A percentile compares a stretch with the other conserved stretches of the same genome.
These are phyloP conservation scores for Galerucella nymphaeae DNA, from an alignment of 2,888 invertebrate genomes.

Conservation along the genomic window DNA sequence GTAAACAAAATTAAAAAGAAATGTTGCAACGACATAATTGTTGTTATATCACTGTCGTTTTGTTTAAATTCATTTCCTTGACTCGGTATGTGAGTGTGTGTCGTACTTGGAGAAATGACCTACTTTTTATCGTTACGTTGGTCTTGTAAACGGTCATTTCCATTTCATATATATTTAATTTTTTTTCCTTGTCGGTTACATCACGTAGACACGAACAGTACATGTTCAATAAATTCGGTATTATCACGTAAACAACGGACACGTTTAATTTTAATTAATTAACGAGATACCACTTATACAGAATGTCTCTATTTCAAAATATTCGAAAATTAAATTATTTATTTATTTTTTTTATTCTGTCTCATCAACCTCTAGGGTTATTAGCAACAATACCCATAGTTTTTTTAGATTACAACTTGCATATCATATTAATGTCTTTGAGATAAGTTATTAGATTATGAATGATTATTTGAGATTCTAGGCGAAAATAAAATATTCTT, in stretches of 20 bases:
- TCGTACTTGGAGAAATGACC: slow-evolving; percentile 37
- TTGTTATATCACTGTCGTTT: slow-evolving; percentile 43
- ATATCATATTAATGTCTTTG: too few relatives aligned
- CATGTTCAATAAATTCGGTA: slow-evolving; percentile 52
- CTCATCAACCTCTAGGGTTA: too few relatives aligned
- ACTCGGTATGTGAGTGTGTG: slow-evolving; percentile 6
- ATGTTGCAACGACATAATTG: slow-evolving; percentile 42
- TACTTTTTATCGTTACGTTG: slow-evolving; percentile 32
- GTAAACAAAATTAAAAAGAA: slow-evolving; percentile 56
- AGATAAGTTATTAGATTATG: too few relatives aligned
- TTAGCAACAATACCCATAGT: too few relatives aligned
- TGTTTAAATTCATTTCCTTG: slow-evolving; percentile 46
- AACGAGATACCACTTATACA: neutral
- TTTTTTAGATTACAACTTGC: too few relatives aligned
- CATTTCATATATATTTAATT: slow-evolving; percentile 26
- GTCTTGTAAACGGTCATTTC: slow-evolving; percentile 33
- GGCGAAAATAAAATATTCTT: too few relatives aligned
- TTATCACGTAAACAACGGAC: slow-evolving; percentile 8
- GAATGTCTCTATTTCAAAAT: neutral
- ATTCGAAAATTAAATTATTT: too few relatives aligned
- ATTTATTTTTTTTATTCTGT: too few relatives aligned
- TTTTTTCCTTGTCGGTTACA: slow-evolving; percentile 9
- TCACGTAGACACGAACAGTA: slow-evolving; percentile 56
- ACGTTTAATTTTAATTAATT: neutral
- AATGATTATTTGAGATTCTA: too few relatives aligned